Base-by-base conservation (phyloP, 1,140 invertebrate genomes). In the Habropoda laboriosa region DNA sequence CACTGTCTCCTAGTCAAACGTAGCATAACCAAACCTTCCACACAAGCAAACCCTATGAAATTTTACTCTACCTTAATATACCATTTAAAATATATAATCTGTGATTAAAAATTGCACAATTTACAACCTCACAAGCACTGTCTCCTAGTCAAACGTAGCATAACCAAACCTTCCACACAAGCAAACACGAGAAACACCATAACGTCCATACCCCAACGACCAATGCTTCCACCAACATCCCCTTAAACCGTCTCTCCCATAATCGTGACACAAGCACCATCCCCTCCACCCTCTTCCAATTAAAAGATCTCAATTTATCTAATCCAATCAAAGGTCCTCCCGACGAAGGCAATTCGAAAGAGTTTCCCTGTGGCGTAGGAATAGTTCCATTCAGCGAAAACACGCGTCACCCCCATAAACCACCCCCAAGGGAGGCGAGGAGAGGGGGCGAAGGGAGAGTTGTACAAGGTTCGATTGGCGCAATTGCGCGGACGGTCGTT, bases 391-490 rank as follows among this genome's bases (percentile, higher is more conserved):
- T 51, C 80, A 68, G 30, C 78, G 83, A 79, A 75, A 85, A 67
- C 83, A 63, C 45, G 57, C 80, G 70, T 83, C 79, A 81, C 71
- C 58, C 75, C 66, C 47, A 67, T 68, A 74, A 58, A 81, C 72
- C 63, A 63, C 64, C 55, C 72, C 68, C 45, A 16, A 40, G 40
- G 38, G 38, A 7, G 21, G 30, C 18, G 27, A n/a, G n/a, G n/a
- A n/a, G 40, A 24, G n/a, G 30, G 4, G 57, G 16, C 40, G 47
- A n/a, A n/a, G n/a, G n/a, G n/a, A n/a, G 47, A 51, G n/a, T 78
- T 35, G 49, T 30, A 24, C 21, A 1, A 35, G 3, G 51, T 55
- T 67, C 63, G 74, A 78, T 73, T 13, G 67, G 16, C 30, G 70
- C 64, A 77, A 79, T 82, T 66, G 67, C 57, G 40, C 60, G 45